phyloP scores from a whole-genome alignment of 2,888 invertebrate genomes.

The Andrena bicolor region DNA sequence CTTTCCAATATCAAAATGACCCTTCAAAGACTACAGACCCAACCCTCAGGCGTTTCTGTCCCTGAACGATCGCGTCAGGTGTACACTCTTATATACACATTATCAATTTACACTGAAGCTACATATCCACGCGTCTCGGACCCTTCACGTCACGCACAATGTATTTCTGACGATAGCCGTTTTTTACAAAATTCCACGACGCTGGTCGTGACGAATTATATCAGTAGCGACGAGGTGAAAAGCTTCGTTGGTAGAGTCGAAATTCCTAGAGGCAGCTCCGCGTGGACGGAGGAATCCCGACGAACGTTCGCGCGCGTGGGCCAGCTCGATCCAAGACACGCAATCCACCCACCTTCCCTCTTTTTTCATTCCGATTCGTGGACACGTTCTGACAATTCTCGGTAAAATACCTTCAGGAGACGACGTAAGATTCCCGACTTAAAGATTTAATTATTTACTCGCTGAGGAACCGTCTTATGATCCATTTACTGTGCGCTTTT shows the following conservation, averaged over 20 bases:
- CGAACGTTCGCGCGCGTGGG: conserved; percentile 60
- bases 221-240: conserved; percentile 25
- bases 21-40: background rate
- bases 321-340: conserved; percentile 19
- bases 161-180: conserved; percentile 16
- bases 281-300: background rate
- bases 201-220: conserved; percentile 5
- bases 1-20: background rate
- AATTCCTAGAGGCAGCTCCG: background rate
- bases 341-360: background rate
- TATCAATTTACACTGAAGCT: conserved; percentile 20
- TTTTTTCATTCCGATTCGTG: background rate
- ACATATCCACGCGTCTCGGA: conserved; percentile 57
- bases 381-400: background rate
- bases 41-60: background rate
- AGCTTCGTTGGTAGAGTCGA: background rate
- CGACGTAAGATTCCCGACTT: background rate
- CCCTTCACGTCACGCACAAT: conserved; percentile 46
- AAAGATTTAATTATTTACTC: conserved; percentile 7
- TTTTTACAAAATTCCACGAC: conserved; percentile 49
- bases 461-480: background rate
- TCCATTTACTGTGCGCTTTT: conserved; percentile 11
- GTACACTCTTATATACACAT: background rate
- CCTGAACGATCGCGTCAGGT: background rate
- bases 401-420: too few species aligned